phyloP scores from a whole-genome alignment of 2,113 vertebrate genomes.

The Sterna hirundo region DNA sequence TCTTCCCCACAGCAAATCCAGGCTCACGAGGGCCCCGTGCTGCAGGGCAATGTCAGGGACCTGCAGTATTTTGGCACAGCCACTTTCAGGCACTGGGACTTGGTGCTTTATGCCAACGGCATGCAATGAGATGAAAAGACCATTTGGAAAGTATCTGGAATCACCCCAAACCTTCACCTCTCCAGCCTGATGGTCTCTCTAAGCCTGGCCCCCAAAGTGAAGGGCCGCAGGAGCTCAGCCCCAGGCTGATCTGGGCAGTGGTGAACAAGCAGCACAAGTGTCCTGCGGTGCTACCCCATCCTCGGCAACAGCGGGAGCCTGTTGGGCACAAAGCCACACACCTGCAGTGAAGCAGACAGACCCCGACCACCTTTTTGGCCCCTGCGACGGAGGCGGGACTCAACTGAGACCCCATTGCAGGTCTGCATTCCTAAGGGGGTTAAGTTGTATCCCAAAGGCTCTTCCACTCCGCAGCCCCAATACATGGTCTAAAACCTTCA shows the following conservation, averaged over 20 bases:
- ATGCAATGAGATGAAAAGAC: not conserved
- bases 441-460: not conserved
- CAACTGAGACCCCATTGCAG: not conserved
- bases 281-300: not conserved
- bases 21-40: not conserved
- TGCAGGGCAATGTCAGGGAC: not conserved
- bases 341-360: not conserved
- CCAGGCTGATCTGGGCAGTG: not conserved
- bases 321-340: not conserved
- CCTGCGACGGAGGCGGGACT: not conserved
- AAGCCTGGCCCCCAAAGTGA: not conserved
- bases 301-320: not conserved
- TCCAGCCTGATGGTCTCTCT: not conserved
- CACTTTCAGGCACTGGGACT: not conserved
- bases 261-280: not conserved
- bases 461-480: not conserved
- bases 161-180: not conserved
- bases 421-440: not conserved
- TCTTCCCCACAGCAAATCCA: rapidly evolving
- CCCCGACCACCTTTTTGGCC: not conserved
- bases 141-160: not conserved
- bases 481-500: not conserved
- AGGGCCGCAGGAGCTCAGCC: not conserved
- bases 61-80: not conserved
- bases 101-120: rapidly evolving